Base-by-base conservation (phyloP, 35 echinoderm and acorn worm genomes). In the Holothuria glaberrima region DNA sequence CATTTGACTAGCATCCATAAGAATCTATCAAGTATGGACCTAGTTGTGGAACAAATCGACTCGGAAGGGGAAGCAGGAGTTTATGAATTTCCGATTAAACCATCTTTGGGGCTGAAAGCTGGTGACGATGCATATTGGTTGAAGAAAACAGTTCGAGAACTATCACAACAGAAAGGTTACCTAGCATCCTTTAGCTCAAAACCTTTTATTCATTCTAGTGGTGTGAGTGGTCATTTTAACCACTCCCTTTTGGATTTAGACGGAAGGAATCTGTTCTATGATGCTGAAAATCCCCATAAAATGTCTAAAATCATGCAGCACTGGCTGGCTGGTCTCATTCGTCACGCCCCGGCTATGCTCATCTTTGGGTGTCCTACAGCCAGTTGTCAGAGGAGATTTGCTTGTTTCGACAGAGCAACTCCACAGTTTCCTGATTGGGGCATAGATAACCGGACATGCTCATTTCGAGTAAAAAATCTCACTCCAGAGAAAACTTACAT, bases 281-380 rank as follows among this genome's bases (percentile, higher is more conserved):
- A 88, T 73, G 35, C 31, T 27, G 17, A 21, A 19, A 50, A 63
- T 57, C 24, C 76, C n/a, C n/a, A n/a, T n/a, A n/a, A n/a, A n/a
- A n/a, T n/a, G n/a, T n/a, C n/a, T n/a, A n/a, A n/a, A n/a, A 91
- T 71, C 0, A 76, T 60, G 27, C 25, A 86, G 26, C 76, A 86
- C 64, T 91, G 90, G 90, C 38, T 91, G 0, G 90, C 90, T 69
- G 90, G 90, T 30, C 41, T 91, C 10, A 36, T 91, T 18, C 35
- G 48, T 57, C 90, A 91, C 56, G 59, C 90, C 12, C 79, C 78
- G 14, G 90, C 90, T 14, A 68, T 91, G 31, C n/a, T 50, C 6
- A 64, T 67, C 59, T 68, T 91, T 26, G 68, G 34, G 12, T 82
- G 59, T 71, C 66, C 90, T 9, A 91, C 90, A 19, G 80, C 77